Base-by-base conservation (phyloP, 1,140 invertebrate genomes). In the Drosophila navojoa region DNA sequence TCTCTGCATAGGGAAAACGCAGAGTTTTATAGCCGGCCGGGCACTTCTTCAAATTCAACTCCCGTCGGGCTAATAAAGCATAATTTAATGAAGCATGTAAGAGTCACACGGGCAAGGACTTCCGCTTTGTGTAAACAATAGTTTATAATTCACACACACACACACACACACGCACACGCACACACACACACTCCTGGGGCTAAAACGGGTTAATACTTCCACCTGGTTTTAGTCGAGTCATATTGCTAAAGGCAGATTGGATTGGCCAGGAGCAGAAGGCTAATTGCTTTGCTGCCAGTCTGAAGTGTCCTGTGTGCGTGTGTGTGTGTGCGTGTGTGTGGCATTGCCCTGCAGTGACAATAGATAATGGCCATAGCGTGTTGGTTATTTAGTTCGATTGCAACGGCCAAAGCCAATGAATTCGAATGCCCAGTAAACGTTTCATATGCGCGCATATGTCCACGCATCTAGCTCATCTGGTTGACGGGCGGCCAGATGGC, bases 101-200 rank as follows among this genome's bases (percentile, higher is more conserved):
- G 81, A 86, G 81, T 76, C 81, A 76, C 79, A 81, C 50, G 78
- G 84, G 69, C 76, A 67, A 84, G 84, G 67, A 87, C 82, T 87
- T 89, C 84, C 84, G 84, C 80, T 89, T 87, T 89, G 70, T 89
- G 79, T 87, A 89, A 87, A 87, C 84, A 87, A 87, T 87, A 87
- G 84, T 87, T 87, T 87, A 84, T 82, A 87, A 89, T 89, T 73
- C 76, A 60, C 76, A 81, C 71, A 70, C 54, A 74, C 64, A 71
- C 58, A 50, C 44, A 53, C 47, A 53, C 54, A 42, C 32, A 15
- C 57, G 42, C 9, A n/a, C n/a, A n/a, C n/a, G n/a, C n/a, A n/a
- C 50, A n/a, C 29, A 40, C 22, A 71, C 60, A 45, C 3, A 19
- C 57, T 60, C 42, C 58, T 55, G 29, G 15, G 50, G 49, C 47